These are phyloP conservation scores for Habropoda laboriosa DNA, from an alignment of 1,140 invertebrate species.

Conservation along the genomic window DNA sequence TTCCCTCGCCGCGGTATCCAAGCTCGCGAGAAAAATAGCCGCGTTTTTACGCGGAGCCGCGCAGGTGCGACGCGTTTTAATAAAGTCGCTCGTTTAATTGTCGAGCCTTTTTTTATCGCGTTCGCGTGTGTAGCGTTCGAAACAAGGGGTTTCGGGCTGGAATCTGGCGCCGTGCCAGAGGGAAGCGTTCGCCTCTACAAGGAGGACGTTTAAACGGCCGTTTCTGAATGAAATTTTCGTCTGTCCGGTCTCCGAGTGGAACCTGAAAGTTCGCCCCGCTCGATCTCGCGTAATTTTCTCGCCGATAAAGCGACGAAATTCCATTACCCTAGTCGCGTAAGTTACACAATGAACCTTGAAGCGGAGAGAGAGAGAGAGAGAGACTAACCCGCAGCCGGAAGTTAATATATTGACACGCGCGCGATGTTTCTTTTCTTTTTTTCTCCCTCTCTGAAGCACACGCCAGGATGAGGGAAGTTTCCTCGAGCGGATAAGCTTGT, in stretches of 20 bases:
- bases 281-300: conserved; percentile 11
- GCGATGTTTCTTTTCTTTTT: neutral
- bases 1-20: neutral
- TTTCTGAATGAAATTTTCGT: neutral
- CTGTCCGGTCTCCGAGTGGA: neutral
- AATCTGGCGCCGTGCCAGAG: neutral
- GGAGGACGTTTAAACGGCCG: conserved; percentile 12
- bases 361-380: too few species aligned
- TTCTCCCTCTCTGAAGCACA: neutral
- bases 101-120: conserved; percentile 25
- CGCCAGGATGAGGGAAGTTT: neutral
- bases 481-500: conserved; percentile 11
- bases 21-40: conserved; percentile 7
- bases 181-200: neutral
- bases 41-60: conserved; percentile 31
- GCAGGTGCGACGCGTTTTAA: conserved; percentile 44
- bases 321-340: conserved; percentile 6
- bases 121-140: neutral
- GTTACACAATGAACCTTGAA: conserved; percentile 8
- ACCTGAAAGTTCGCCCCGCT: neutral
- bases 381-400: too few species aligned
- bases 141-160: neutral
- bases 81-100: conserved; percentile 49
- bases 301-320: conserved; percentile 24
- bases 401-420: conserved; percentile 33